A percentile compares a stretch with the other conserved stretches of the same genome.
These are phyloP conservation scores for Fundulus diaphanus DNA, from an alignment of 2,797 vertebrate species.

Conservation along the genomic window DNA sequence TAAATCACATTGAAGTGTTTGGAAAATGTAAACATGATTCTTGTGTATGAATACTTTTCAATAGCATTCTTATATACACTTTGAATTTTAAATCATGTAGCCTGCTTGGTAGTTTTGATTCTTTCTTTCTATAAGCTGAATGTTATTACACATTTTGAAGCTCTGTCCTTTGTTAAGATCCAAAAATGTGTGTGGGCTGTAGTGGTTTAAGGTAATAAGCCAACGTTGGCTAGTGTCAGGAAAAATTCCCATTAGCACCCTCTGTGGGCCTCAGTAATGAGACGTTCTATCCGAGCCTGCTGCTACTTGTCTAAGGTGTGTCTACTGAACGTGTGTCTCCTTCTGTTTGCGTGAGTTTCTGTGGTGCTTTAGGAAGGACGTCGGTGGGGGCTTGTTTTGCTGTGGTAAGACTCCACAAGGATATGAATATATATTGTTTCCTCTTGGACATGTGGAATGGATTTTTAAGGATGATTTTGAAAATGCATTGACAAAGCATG, in stretches of 20 bases:
- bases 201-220: slow-evolving; percentile 28
- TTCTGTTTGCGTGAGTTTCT: slow-evolving; percentile 33
- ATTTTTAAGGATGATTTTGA: slow-evolving; percentile 44
- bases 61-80: background rate
- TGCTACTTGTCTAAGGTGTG: slow-evolving; percentile 67
- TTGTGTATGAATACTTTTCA: background rate
- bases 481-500: slow-evolving; percentile 19
- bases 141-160: background rate
- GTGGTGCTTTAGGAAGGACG: slow-evolving; percentile 20
- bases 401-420: slow-evolving; percentile 31
- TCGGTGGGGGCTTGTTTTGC: slow-evolving; percentile 30
- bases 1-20: background rate
- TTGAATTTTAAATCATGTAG: background rate
- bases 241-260: slow-evolving; percentile 59
- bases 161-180: background rate
- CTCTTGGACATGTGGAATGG: slow-evolving; percentile 40
- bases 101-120: background rate
- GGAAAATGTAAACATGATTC: background rate
- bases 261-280: slow-evolving; percentile 53
- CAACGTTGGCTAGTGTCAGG: slow-evolving; percentile 32
- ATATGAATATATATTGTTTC: slow-evolving; percentile 41
- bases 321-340: slow-evolving; percentile 40
- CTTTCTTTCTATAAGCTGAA: background rate
- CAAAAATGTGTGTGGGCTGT: slow-evolving; percentile 46
- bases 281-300: slow-evolving; percentile 54